phyloP scores from a whole-genome alignment of 2,888 invertebrate species.

The Tuberolachnus salignus region DNA sequence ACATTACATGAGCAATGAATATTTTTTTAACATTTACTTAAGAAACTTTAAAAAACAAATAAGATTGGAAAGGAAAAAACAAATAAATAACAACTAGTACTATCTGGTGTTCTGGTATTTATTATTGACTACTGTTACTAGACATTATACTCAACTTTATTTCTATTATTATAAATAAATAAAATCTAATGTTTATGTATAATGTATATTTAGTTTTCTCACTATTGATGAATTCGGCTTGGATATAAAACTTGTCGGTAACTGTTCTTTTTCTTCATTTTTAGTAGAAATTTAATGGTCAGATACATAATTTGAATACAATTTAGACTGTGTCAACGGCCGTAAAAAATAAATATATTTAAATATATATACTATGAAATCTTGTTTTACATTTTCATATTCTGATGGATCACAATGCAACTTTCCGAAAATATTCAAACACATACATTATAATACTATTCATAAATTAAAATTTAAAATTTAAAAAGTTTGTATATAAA shows the following conservation, averaged over 20 bases:
- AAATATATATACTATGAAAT: constrained; percentile 34
- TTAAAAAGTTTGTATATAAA: too few relatives aligned
- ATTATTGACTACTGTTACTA: not conserved
- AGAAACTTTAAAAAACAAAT: too few relatives aligned
- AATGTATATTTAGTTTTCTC: constrained; percentile 32
- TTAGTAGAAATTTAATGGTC: constrained; percentile 18
- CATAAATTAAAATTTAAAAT: too few relatives aligned
- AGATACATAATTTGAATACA: constrained; percentile 44
- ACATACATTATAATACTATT: too few relatives aligned
- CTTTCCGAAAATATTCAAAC: constrained; percentile 32
- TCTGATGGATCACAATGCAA: constrained; percentile 48
- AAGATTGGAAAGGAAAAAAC: too few relatives aligned
- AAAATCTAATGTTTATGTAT: not conserved
- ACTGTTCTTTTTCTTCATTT: constrained; percentile 33
- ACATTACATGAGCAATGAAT: not conserved
- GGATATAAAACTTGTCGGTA: not conserved
- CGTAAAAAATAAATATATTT: not conserved
- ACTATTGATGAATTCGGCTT: constrained; percentile 30
- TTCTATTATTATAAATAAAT: constrained; percentile 4
- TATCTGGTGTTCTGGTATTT: too few relatives aligned
- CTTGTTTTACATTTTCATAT: constrained; percentile 39
- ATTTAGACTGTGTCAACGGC: too few relatives aligned
- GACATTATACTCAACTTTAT: too few relatives aligned
- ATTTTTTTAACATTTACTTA: too few relatives aligned
- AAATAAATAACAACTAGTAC: too few relatives aligned